These are phyloP conservation scores for Zhuqinia jingwanae DNA, from an alignment of 2,888 invertebrate species.

Conservation along the genomic window DNA sequence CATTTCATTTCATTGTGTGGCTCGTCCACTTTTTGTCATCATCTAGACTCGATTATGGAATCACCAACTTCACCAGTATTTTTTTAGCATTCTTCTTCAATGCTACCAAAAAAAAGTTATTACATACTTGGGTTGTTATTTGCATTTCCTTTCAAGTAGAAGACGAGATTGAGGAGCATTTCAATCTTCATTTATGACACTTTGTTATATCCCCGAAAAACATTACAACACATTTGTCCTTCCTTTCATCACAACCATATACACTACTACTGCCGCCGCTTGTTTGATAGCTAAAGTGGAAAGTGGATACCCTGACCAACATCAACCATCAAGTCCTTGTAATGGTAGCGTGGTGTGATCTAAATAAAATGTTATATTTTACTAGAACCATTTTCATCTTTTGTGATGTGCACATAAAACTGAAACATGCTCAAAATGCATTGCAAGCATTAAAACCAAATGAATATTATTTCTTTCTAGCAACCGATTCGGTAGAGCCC, in stretches of 20 bases:
- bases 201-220: background rate
- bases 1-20: conserved; percentile 9
- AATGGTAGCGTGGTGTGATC: conserved; percentile 38
- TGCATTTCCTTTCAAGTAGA: background rate
- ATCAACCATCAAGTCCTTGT: conserved; percentile 49
- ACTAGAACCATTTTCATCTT: background rate
- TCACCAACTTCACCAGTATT: background rate
- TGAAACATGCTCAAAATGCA: conserved; percentile 19
- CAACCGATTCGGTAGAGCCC: background rate
- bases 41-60: background rate
- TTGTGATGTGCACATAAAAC: conserved; percentile 23
- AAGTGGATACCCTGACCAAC: conserved; percentile 55
- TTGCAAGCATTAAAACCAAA: background rate
- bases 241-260: no score
- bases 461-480: background rate
- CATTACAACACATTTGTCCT: background rate
- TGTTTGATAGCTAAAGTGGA: background rate
- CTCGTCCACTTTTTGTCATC: conserved; percentile 43
- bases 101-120: background rate
- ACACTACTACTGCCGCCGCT: no score
- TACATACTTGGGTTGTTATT: background rate
- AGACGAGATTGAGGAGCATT: background rate
- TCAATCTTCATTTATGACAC: conserved; percentile 12
- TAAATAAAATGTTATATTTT: conserved; percentile 29
- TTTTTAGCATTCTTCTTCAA: no score